Conservation (phyloP, 2,113 vertebrate species). For the Anthoscopus minutus region DNA sequence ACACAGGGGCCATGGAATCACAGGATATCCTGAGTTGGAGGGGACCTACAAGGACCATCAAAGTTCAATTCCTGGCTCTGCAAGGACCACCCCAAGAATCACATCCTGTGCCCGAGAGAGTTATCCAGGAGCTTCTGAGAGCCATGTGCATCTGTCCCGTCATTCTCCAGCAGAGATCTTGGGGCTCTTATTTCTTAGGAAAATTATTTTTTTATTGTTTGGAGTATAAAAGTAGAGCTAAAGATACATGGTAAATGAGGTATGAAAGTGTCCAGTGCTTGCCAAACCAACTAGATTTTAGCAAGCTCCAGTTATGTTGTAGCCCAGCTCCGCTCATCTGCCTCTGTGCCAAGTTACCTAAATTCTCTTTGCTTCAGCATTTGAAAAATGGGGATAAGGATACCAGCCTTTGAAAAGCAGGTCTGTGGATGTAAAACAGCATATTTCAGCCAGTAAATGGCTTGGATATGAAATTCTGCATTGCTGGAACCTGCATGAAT, state of each 20-base stretch:
- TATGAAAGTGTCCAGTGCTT: neutral
- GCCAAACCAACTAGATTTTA: neutral
- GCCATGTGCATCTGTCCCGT: rapidly evolving
- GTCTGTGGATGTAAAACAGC: neutral
- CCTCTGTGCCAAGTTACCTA: neutral
- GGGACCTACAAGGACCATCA: rapidly evolving
- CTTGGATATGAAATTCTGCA: neutral
- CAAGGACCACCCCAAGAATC: neutral
- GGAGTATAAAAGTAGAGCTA: neutral
- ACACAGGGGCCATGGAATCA: neutral
- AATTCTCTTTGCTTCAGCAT: neutral
- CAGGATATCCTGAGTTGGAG: neutral
- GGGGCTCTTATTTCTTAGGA: neutral
- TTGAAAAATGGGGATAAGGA: neutral
- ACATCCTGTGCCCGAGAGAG: neutral
- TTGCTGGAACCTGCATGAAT: neutral
- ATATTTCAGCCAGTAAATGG: neutral
- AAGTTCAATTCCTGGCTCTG: neutral
- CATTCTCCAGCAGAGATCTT: neutral
- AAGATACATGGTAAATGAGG: neutral
- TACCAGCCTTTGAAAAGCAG: neutral
- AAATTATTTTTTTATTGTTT: neutral
- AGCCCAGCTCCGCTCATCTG: neutral
- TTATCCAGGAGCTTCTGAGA: neutral
- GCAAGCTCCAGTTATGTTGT: neutral